These are phyloP conservation scores for Harpalus rubripes DNA, from an alignment of 2,888 invertebrate genomes.

Conservation along the genomic window DNA sequence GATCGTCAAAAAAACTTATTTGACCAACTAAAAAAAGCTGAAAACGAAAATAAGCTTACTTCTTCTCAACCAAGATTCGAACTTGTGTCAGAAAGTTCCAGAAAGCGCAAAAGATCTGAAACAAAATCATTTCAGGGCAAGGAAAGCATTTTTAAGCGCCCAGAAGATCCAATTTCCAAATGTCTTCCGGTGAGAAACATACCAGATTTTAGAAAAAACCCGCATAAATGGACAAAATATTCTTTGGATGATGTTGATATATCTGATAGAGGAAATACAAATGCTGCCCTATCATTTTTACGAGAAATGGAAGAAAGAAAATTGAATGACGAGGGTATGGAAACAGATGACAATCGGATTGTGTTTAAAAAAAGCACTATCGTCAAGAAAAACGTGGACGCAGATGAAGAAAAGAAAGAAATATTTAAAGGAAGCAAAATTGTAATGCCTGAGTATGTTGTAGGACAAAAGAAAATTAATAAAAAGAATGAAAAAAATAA, in stretches of 20 bases:
- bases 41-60: constrained; percentile 66
- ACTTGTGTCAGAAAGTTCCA: constrained; percentile 72
- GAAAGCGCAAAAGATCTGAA: constrained; percentile 76
- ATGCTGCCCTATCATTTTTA: constrained; percentile 88
- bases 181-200: constrained; percentile 79
- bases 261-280: constrained; percentile 88
- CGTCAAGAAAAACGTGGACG: constrained; percentile 65
- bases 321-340: constrained; percentile 70
- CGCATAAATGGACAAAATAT: constrained; percentile 91
- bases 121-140: constrained; percentile 83
- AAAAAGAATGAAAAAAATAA: constrained; percentile 75
- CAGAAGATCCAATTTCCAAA: constrained; percentile 82
- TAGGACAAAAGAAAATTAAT: constrained; percentile 82
- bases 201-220: constrained; percentile 84
- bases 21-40: constrained; percentile 80
- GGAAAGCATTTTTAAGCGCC: constrained; percentile 90
- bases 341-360: constrained; percentile 69
- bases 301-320: constrained; percentile 82
- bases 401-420: constrained; percentile 75
- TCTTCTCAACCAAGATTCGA: constrained; percentile 62
- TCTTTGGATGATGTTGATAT: constrained; percentile 90
- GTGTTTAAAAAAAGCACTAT: constrained; percentile 67
- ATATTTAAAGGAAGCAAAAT: constrained; percentile 84
- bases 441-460: constrained; percentile 90
- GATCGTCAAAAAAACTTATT: constrained; percentile 85